Percentiles rank a stretch among this genome's conserved stretches.
These are phyloP conservation scores for Antigone vipio DNA, from an alignment of 2,113 vertebrate genomes.

Conservation along the genomic window DNA sequence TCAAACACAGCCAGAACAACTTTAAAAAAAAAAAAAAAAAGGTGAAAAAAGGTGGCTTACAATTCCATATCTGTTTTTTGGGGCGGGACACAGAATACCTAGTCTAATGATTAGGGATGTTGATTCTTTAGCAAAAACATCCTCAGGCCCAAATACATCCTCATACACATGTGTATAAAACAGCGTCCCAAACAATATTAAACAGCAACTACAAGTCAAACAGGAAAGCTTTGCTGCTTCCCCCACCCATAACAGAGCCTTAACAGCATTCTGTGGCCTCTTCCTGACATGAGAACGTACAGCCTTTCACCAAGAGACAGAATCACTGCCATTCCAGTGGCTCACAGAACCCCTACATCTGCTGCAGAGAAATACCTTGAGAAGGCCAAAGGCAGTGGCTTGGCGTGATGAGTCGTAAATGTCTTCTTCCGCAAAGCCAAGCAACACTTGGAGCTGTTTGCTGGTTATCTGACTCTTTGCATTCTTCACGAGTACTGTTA, in stretches of 20 bases:
- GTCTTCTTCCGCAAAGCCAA: slow-evolving; percentile 96
- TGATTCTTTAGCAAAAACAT: background rate
- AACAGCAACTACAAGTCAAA: background rate
- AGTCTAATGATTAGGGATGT: background rate
- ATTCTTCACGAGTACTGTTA: slow-evolving; percentile 89
- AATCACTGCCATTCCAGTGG: background rate
- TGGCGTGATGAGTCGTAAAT: slow-evolving; percentile 93
- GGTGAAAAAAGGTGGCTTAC: background rate
- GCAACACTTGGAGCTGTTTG: slow-evolving; percentile 91
- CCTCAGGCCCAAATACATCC: background rate
- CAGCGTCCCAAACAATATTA: background rate
- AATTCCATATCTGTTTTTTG: background rate
- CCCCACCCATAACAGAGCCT: background rate
- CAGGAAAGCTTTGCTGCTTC: background rate
- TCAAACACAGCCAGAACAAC: background rate
- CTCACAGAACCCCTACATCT: background rate
- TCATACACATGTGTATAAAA: background rate
- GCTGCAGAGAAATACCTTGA: slow-evolving; percentile 81
- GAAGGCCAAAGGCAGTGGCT: slow-evolving; percentile 92
- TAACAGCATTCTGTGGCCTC: background rate
- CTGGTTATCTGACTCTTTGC: slow-evolving; percentile 82
- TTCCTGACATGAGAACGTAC: background rate
- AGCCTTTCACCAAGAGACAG: background rate
- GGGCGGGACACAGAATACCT: background rate
- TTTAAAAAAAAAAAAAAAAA: background rate